Evolutionary conservation across 2,888 invertebrate genomes (phyloP), one percentile per base, ranked within the genome.

Genomic region (Apodemia mormo): DNA sequence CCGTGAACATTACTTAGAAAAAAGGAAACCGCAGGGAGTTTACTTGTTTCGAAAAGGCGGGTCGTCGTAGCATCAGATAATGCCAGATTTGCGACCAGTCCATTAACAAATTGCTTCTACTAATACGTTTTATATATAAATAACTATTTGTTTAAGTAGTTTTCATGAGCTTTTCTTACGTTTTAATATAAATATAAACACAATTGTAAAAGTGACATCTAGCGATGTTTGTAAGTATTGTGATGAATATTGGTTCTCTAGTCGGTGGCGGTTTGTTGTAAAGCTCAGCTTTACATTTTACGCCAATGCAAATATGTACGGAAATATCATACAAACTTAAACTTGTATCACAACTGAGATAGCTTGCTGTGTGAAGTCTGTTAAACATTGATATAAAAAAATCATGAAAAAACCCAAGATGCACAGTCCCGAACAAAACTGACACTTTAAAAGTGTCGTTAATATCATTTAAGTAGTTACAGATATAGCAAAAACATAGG

Each of bases 71-170:
- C 84, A 89, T 90, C 89, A 85, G 92, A 93, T 93, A 91, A 83
- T 83, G 77, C 79, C 82, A 87, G 89, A 90, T 92, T 92, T 90
- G 90, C 89, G 87, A 83, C 84, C 82, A 78, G 80, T 76, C 89
- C 89, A 91, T 92, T 92, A 88, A 88, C 91, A 90, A 92, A 92
- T 92, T 89, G 87, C 88, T 85, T 82, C 84, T 84, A 85, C 85
- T 83, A 12, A 45, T 45, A 45, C 45, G 45, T 45, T 45, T 45
- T 45, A 45, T 45, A 9, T 45, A 12, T 45, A 45, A 45, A 45
- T 45, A 12, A 45, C 45, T 45, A 45, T 45, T 45, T 12, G 3
- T 3, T 45, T 45, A 12, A 45, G 12, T 45, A 49, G n/a, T 54
- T 54, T 22, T 7, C 6, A 22, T 8, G 22, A 54, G 54, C 1